phyloP scores from a whole-genome alignment of 2,888 invertebrate species.

The Iselma pallidipennis region DNA sequence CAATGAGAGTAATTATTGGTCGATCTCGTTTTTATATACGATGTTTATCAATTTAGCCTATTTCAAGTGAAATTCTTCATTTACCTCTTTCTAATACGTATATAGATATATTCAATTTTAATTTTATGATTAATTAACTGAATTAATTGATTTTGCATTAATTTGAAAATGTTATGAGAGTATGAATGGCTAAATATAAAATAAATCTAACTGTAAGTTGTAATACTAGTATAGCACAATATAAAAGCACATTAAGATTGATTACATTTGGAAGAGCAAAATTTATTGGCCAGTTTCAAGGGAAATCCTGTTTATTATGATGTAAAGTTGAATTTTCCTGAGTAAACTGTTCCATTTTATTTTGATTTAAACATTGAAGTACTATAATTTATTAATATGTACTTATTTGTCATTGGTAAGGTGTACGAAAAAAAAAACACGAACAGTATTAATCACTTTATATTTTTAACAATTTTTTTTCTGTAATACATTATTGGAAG shows the following conservation, averaged over 20 bases:
- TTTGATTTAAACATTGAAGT: slow-evolving; percentile 2
- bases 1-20: slow-evolving; percentile 26
- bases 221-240: slow-evolving; percentile 23
- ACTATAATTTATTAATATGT: not conserved
- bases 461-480: slow-evolving; percentile 8
- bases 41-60: not conserved
- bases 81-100: not conserved
- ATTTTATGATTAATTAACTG: not conserved
- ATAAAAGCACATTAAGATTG: slow-evolving; percentile 28
- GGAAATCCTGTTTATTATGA: slow-evolving; percentile 29
- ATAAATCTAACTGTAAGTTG: slow-evolving; percentile 20
- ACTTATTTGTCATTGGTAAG: not conserved
- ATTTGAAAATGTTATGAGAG: not conserved
- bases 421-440: not conserved
- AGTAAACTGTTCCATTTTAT: slow-evolving; percentile 11
- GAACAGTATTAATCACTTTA: not conserved
- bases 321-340: slow-evolving; percentile 26
- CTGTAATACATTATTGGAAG: slow-evolving; percentile 1
- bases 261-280: slow-evolving; percentile 27
- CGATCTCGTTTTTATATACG: slow-evolving; percentile 6
- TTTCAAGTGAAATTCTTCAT: too few species aligned
- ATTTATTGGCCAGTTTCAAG: slow-evolving; percentile 28
- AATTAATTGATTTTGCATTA: not conserved
- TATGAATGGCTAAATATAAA: not conserved
- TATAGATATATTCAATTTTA: too few species aligned